Evolutionary conservation across 2,113 vertebrate species (phyloP).

Genomic region (Porphyrio hochstetteri): DNA sequence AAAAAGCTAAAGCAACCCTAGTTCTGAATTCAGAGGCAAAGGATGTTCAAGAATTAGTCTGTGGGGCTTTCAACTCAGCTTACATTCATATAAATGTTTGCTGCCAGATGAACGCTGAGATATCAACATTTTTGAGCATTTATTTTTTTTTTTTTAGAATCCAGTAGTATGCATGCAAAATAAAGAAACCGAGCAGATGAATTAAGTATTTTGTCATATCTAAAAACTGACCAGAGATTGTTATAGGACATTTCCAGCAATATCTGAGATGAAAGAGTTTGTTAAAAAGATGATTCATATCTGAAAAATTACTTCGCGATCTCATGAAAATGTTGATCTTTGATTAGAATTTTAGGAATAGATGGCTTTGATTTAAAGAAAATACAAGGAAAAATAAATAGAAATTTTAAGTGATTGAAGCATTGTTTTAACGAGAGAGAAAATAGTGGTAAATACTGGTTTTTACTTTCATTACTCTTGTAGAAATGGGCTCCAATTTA

Average conservation of each 20-base stretch:
- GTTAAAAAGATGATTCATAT: neutral
- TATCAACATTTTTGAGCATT: neutral
- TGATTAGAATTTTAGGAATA: neutral
- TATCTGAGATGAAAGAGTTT: neutral
- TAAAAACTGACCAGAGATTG: neutral
- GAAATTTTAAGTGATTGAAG: neutral
- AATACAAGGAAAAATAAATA: neutral
- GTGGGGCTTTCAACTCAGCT: neutral
- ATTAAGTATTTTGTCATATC: neutral
- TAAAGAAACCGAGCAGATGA: neutral
- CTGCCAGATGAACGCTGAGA: neutral
- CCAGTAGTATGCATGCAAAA: rapidly evolving
- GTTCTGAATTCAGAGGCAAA: neutral
- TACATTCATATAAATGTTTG: neutral
- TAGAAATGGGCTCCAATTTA: neutral
- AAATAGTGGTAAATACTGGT: neutral
- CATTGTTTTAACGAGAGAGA: neutral
- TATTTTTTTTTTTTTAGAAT: neutral
- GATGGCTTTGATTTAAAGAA: neutral
- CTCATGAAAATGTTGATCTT: neutral
- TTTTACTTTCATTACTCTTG: neutral
- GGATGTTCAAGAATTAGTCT: rapidly evolving
- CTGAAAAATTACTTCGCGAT: neutral
- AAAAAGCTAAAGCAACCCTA: neutral
- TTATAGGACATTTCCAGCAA: neutral